These are phyloP conservation scores for Linurgus olivaceus DNA, from an alignment of 2,797 vertebrate genomes.

Conservation along the genomic window DNA sequence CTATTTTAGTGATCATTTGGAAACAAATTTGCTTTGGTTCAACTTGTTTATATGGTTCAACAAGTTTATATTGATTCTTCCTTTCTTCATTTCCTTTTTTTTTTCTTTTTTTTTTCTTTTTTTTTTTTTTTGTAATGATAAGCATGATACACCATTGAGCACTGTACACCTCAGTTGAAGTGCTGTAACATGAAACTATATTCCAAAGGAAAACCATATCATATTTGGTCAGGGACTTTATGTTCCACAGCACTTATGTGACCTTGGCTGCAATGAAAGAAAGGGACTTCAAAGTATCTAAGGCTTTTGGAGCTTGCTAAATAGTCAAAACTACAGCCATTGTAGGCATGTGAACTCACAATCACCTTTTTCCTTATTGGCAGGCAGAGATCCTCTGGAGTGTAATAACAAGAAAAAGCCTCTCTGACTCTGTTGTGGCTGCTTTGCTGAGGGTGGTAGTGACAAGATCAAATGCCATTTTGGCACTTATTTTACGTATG, in stretches of 20 bases:
- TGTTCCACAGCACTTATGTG: neutral
- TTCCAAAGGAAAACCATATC: neutral
- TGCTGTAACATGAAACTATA: neutral
- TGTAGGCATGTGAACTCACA: conserved; percentile 28
- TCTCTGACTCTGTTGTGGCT: conserved; percentile 50
- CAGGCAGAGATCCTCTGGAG: conserved; percentile 28
- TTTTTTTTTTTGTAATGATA: neutral
- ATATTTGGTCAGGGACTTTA: conserved; percentile 9
- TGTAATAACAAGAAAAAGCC: conserved; percentile 31
- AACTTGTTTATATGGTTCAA: neutral
- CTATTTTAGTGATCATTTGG: neutral
- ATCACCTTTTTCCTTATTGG: conserved; percentile 58
- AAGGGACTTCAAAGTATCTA: neutral
- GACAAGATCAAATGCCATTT: conserved; percentile 63
- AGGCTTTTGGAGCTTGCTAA: conserved; percentile 30
- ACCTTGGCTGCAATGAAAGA: neutral
- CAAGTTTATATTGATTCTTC: neutral
- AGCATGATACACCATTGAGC: neutral
- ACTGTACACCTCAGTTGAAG: neutral
- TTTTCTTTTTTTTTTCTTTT: neutral
- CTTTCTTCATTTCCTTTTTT: neutral
- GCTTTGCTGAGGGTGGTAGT: conserved; percentile 45
- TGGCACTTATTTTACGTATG: conserved; percentile 19
- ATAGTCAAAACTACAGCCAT: conserved; percentile 26
- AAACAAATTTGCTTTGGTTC: neutral